Base-by-base conservation (phyloP, 1,140 invertebrate genomes). In the Sarcophaga peregrina region DNA sequence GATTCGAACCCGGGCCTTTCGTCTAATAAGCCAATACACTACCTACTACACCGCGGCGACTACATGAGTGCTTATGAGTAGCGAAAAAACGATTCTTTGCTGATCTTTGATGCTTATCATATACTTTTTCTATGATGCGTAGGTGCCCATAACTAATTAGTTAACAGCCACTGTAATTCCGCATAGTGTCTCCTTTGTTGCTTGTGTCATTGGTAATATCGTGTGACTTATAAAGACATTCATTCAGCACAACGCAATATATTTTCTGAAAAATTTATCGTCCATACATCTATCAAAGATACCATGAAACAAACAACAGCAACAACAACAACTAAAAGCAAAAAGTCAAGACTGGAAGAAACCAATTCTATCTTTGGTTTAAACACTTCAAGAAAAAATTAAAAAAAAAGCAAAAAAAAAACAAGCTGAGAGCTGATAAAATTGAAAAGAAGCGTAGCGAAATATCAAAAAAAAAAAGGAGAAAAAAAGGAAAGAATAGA, bases 221-320 rank as follows among this genome's bases (percentile, higher is more conserved):
- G 17, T 20, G 62, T 20, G 54, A 20, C n/a, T 68, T 68, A 68
- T 68, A 68, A 10, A 68, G 62, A 20, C 62, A 25, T 58, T 58
- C n/a, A 58, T 7, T 15, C 20, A 68, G 17, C 8, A 20, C 17
- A 68, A 20, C 8, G 17, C 20, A 68, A 68, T 68, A 68, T 68
- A 68, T 68, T 68, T 68, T 68, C 25, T 1, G 6, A 52, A 68
- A 68, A 68, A 68, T 68, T 68, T 68, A 68, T 68, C 62, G 62
- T 68, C 62, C 62, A 68, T 68, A 68, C 62, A 68, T 68, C 62
- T 68, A 68, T 68, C 62, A 68, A 37, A 68, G 62, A 68, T 68
- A 68, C 62, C 2, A 68, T 13, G 62, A 68, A 68, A 15, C 62
- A 68, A 20, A 9, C 62, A 68, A 25, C 17, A 17, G 20, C 54